Conservation (phyloP, 2,113 vertebrate species). For the Alexandromys fortis region DNA sequence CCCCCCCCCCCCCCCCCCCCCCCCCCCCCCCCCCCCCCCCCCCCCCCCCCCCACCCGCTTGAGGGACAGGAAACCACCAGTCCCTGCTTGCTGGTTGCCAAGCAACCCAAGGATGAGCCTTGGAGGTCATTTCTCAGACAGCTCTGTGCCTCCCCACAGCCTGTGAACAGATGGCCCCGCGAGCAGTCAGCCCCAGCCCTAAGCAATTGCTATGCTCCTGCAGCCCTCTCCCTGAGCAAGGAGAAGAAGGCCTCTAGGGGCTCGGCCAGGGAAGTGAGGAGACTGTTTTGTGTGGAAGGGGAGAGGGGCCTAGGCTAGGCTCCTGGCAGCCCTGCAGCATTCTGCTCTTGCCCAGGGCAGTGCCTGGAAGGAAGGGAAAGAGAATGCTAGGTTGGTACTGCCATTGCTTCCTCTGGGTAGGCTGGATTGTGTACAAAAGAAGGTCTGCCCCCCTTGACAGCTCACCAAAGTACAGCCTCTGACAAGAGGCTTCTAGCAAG, state of each 20-base stretch:
- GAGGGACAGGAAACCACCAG: slow-evolving; percentile 25
- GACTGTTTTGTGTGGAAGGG: not conserved
- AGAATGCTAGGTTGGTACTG: too few species aligned
- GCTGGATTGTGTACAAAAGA: not conserved
- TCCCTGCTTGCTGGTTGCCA: slow-evolving; percentile 76
- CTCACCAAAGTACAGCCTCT: not conserved
- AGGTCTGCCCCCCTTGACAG: not conserved
- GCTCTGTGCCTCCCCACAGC: slow-evolving; percentile 64
- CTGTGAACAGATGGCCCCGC: slow-evolving; percentile 74
- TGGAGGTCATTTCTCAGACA: slow-evolving; percentile 76
- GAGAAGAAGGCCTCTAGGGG: not conserved
- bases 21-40: not conserved
- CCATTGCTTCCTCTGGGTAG: not conserved
- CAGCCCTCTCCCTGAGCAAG: not conserved
- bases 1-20: not conserved
- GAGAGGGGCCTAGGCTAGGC: not conserved
- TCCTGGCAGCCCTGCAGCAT: not conserved
- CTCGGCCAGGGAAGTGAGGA: not conserved
- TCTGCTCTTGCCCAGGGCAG: not conserved
- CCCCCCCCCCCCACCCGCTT: not conserved
- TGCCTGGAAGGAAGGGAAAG: not conserved
- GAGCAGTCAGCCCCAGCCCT: slow-evolving; percentile 57
- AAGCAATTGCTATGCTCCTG: not conserved
- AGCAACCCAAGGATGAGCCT: slow-evolving; percentile 76
- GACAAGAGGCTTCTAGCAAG: not conserved